Evolutionary conservation across 1,140 invertebrate species (phyloP).

Genomic region (Caenorhabditis brenneri): DNA sequence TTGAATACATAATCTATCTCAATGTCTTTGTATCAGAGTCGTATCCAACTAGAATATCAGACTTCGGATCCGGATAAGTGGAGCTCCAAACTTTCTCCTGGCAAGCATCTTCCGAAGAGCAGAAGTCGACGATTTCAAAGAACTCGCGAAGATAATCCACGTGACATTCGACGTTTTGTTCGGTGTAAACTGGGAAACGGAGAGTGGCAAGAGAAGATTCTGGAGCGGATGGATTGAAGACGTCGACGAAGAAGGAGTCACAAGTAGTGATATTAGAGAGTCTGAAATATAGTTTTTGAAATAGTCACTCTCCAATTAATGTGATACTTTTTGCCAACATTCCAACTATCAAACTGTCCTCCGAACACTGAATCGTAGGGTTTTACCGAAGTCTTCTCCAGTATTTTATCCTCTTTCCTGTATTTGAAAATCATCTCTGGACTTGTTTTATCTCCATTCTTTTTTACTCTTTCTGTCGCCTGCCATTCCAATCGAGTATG

Average conservation of each 20-base stretch:
- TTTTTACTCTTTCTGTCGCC: constrained; percentile 4
- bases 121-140: constrained; percentile 39
- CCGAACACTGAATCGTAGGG: constrained; percentile 13
- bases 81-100: constrained; percentile 52
- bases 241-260: background rate
- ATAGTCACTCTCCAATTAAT: background rate
- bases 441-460: constrained; percentile 1
- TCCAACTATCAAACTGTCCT: constrained; percentile 28
- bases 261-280: background rate
- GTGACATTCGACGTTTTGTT: constrained; percentile 4
- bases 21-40: background rate
- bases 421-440: background rate
- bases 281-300: background rate
- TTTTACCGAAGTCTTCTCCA: background rate
- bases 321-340: background rate
- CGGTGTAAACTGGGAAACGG: constrained; percentile 44
- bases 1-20: background rate
- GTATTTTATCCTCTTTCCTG: background rate
- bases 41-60: constrained; percentile 46
- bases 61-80: constrained; percentile 58
- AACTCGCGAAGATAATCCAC: background rate
- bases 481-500: background rate
- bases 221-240: background rate
- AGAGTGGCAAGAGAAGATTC: constrained; percentile 31
- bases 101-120: constrained; percentile 30